A percentile compares a stretch with the other conserved stretches of the same genome.
Evolutionary conservation across 2,797 vertebrate genomes (phyloP).

Genomic region (Prionace glauca): DNA sequence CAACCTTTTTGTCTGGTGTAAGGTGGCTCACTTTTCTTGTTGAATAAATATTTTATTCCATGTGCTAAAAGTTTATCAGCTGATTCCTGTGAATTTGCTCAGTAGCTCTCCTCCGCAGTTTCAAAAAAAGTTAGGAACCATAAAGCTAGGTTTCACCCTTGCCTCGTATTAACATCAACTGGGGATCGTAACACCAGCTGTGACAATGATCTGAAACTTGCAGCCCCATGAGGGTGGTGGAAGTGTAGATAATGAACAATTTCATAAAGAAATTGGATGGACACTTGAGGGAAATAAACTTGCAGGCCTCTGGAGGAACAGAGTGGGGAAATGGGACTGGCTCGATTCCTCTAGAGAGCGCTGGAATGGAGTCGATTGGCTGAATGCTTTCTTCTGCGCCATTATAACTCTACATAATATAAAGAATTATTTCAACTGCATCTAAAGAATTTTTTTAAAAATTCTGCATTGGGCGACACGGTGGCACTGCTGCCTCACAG

Average conservation of each 20-base stretch:
- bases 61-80: no score
- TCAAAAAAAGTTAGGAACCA: no score
- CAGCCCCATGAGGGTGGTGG: not conserved
- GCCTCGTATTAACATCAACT: no score
- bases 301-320: not conserved
- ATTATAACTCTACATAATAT: not conserved
- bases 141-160: no score
- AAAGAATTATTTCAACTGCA: not conserved
- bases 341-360: not conserved
- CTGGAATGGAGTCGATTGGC: not conserved
- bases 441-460: not conserved
- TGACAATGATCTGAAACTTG: not conserved
- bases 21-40: no score
- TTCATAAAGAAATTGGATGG: not conserved
- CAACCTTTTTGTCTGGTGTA: no score
- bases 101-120: no score
- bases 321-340: not conserved
- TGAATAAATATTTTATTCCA: no score
- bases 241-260: not conserved
- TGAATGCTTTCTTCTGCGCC: not conserved
- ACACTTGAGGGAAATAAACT: not conserved
- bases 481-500: no score
- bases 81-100: no score
- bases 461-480: not conserved
- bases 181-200: no score